Evolutionary conservation across 1,140 invertebrate species (phyloP).

Genomic region (Cheumatopsyche charites): DNA sequence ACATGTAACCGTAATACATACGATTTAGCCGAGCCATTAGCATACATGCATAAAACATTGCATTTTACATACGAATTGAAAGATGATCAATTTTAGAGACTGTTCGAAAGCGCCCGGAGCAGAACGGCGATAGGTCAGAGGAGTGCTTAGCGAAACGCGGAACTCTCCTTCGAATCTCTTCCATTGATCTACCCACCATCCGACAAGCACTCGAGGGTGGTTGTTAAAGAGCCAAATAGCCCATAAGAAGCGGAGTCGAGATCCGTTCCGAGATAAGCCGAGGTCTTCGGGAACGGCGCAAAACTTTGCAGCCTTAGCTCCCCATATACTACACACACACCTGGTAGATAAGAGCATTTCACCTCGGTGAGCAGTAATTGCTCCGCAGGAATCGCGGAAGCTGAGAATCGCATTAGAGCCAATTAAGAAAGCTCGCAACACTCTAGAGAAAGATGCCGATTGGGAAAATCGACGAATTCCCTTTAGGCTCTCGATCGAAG

Average conservation of each 20-base stretch:
- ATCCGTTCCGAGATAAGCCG: slow-evolving; percentile 4
- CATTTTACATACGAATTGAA: too few species aligned
- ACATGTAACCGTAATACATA: too few species aligned
- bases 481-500: too few species aligned
- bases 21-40: too few species aligned
- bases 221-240: slow-evolving; percentile 3
- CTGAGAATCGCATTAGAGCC: neutral
- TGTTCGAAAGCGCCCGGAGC: too few species aligned
- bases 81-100: too few species aligned
- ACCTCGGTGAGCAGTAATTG: slow-evolving; percentile 8
- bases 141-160: too few species aligned
- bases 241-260: neutral
- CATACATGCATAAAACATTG: too few species aligned
- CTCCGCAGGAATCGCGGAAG: slow-evolving; percentile 8
- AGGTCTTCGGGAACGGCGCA: neutral
- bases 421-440: neutral
- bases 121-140: too few species aligned
- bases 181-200: too few species aligned
- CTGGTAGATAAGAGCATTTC: slow-evolving; percentile 19
- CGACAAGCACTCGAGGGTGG: too few species aligned
- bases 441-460: neutral
- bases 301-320: neutral
- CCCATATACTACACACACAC: neutral
- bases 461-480: neutral
- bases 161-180: too few species aligned